phyloP scores from a whole-genome alignment of 2,113 vertebrate species.

The Corvus moneduloides region DNA sequence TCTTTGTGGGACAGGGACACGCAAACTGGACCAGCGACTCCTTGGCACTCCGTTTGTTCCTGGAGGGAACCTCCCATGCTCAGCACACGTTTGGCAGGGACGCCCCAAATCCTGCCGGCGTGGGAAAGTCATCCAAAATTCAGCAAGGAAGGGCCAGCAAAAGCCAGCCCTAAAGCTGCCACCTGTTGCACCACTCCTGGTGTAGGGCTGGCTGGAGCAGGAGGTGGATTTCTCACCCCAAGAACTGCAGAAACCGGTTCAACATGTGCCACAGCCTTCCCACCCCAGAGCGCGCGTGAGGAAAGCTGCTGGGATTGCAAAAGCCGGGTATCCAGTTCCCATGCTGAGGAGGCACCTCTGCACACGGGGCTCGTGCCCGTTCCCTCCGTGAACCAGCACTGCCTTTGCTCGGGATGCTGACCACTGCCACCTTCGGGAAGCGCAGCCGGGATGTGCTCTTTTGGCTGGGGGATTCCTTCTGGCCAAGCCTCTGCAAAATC shows the following conservation, averaged over 20 bases:
- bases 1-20: background rate
- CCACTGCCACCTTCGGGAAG: background rate
- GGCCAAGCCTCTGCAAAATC: background rate
- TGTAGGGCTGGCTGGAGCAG: background rate
- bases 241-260: background rate
- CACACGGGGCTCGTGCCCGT: fast-evolving
- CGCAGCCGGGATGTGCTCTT: fast-evolving
- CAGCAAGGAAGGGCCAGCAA: background rate
- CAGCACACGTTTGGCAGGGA: background rate
- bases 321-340: background rate
- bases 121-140: background rate
- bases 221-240: background rate
- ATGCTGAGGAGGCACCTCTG: background rate
- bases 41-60: background rate
- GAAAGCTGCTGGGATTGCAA: background rate
- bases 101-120: fast-evolving
- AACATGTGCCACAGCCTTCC: background rate
- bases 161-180: background rate
- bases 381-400: background rate
- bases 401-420: background rate
- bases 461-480: background rate
- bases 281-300: background rate
- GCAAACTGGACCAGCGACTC: background rate
- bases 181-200: background rate
- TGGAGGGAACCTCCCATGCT: background rate